phyloP scores from a whole-genome alignment of 2,797 vertebrate genomes.

The Adrianichthys oophorus region DNA sequence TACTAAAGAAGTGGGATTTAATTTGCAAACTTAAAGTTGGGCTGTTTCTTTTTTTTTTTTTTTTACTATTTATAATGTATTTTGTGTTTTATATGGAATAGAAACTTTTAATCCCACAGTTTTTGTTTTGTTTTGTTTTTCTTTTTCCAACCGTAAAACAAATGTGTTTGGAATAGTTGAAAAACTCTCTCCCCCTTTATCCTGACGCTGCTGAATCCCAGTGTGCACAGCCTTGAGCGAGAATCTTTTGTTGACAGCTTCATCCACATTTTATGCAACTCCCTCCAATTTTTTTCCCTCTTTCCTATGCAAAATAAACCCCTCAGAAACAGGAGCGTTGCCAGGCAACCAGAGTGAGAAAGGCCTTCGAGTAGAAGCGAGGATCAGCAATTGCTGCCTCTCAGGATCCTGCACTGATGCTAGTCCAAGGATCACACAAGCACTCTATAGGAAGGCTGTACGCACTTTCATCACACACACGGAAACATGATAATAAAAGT shows the following conservation, averaged over 20 bases:
- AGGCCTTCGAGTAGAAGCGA: conserved; percentile 50
- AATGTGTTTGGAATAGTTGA: not conserved
- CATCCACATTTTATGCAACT: conserved; percentile 56
- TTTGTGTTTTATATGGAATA: not conserved
- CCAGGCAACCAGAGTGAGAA: conserved; percentile 55
- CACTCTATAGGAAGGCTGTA: conserved; percentile 2
- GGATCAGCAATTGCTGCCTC: conserved; percentile 62
- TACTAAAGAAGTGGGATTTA: too few relatives aligned
- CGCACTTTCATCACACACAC: conserved; percentile 21
- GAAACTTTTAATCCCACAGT: not conserved
- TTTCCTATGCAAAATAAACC: conserved; percentile 44
- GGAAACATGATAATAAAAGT: conserved; percentile 19
- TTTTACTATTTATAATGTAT: not conserved
- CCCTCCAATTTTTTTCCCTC: conserved; percentile 26
- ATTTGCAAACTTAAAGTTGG: too few relatives aligned
- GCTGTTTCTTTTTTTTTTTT: not conserved
- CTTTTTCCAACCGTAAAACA: conserved; percentile 1
- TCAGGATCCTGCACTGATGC: conserved; percentile 57
- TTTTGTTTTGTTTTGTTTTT: not conserved
- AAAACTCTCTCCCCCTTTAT: conserved; percentile 21
- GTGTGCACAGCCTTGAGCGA: conserved; percentile 29
- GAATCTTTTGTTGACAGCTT: conserved; percentile 53
- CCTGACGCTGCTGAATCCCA: conserved; percentile 9
- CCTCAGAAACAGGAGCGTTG: conserved; percentile 49
- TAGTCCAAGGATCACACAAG: conserved; percentile 47